These are phyloP conservation scores for Toxotes jaculatrix DNA, from an alignment of 2,113 vertebrate genomes.

Conservation along the genomic window DNA sequence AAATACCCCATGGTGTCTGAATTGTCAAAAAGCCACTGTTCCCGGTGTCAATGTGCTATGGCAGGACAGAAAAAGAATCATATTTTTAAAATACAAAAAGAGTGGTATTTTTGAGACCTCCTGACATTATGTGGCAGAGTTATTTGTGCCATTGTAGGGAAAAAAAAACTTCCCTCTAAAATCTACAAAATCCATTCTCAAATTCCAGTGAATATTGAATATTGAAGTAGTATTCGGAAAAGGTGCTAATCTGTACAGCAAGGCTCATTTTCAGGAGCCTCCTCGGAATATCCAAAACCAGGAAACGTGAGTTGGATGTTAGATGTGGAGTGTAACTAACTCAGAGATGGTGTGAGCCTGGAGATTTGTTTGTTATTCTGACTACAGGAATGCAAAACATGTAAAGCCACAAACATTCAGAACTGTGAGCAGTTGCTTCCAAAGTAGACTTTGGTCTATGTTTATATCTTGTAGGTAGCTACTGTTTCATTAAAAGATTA, in stretches of 20 bases:
- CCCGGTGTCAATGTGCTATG: conserved; percentile 12
- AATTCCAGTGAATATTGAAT: conserved; percentile 5
- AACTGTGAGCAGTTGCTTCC: neutral
- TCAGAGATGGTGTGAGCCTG: neutral
- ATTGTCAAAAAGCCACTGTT: conserved; percentile 32
- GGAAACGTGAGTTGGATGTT: neutral
- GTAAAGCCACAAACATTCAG: neutral
- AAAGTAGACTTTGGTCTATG: neutral
- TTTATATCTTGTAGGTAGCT: conserved; percentile 4
- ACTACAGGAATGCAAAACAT: neutral
- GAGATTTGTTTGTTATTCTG: neutral
- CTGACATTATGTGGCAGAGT: neutral
- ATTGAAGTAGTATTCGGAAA: conserved; percentile 9
- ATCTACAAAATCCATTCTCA: conserved; percentile 1
- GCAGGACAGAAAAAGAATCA: neutral
- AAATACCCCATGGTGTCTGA: conserved; percentile 36
- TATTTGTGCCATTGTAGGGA: conserved; percentile 10
- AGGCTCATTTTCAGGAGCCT: neutral
- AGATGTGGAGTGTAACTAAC: neutral
- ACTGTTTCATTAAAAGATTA: conserved; percentile 3
- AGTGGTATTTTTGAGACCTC: conserved; percentile 14
- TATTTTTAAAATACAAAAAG: conserved; percentile 19
- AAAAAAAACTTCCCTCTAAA: neutral
- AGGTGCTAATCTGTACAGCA: neutral
- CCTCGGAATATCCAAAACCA: conserved; percentile 28